Percentiles rank a stretch among this genome's conserved stretches.
These are phyloP conservation scores for Melanerpes formicivorus DNA, from an alignment of 2,113 vertebrate genomes.

Conservation along the genomic window DNA sequence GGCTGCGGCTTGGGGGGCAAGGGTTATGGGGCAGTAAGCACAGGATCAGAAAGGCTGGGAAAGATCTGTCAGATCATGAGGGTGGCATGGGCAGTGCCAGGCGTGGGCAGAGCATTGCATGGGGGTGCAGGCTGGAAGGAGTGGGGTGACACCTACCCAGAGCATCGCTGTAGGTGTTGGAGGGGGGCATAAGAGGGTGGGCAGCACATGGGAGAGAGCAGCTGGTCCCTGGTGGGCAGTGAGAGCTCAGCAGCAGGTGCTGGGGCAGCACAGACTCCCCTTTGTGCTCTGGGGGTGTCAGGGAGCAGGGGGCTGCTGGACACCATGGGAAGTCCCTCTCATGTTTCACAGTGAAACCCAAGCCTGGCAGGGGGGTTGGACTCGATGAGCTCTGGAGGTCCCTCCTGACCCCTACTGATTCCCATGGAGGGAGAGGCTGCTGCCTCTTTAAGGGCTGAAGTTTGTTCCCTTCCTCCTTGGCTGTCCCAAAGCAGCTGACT, in stretches of 20 bases:
- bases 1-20: background rate
- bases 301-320: background rate
- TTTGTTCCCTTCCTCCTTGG: background rate
- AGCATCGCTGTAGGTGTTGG: too few relatives aligned
- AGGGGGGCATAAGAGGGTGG: background rate
- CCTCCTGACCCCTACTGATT: background rate
- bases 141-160: rapidly evolving
- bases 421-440: rapidly evolving
- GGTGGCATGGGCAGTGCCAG: background rate
- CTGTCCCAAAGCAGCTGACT: background rate
- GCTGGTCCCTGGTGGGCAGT: rapidly evolving
- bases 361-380: background rate
- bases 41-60: too few relatives aligned
- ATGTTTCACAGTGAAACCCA: background rate
- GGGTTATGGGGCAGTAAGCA: background rate
- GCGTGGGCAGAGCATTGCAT: too few relatives aligned
- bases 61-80: too few relatives aligned
- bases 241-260: constrained; percentile 2
- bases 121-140: background rate
- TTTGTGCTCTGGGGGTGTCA: background rate
- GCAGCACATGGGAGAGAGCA: background rate
- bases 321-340: background rate
- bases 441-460: background rate
- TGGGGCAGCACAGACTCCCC: constrained; percentile 1
- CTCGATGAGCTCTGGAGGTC: too few relatives aligned